Base-by-base conservation (phyloP, 2,113 vertebrate species). In the Euleptes europaea region DNA sequence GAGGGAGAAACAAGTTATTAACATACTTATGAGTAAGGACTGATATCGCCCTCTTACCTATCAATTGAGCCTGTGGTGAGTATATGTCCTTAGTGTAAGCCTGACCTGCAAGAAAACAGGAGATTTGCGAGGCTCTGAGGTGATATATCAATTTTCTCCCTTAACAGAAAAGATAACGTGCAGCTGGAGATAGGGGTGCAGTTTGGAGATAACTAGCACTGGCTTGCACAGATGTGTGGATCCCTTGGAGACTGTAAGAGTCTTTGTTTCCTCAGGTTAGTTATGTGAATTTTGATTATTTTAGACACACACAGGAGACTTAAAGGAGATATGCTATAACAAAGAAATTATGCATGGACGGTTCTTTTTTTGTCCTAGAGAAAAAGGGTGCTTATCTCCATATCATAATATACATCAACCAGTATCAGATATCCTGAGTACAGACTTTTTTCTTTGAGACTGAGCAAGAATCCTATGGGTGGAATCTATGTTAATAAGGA, bases 171-270 rank as follows among this genome's bases (percentile, higher is more conserved):
- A 14, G 15, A 26, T 57, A 38, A 23, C 54, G 11, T 54, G 5
- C 4, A 74, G 31, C 31, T 57, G 15, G 47, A 33, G 31, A 54
- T 12, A 57, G n/a, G 3, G 4, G n/a, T 17, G 19, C 49, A 57
- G 63, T 40, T 14, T 21, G 12, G 42, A 23, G 31, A 33, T 66
- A 67, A 69, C 31, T 14, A 17, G 13, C n/a, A 38, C 17, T n/a
- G 63, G 63, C 47, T 67, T 9, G 33, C 21, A 33, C 17, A 33
- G 28, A 14, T 15, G 9, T 13, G 23, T 31, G 4, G 21, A 40
- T 66, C 8, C n/a, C 8, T 1, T 0, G 17, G 5, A 38, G 0
- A 0, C 15, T 42, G 38, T 31, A 60, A 14, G 19, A 28, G 11
- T 38, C 33, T 42, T 21, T 33, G 70, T n/a, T 71, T 19, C 67